Percentiles rank a stretch among this genome's conserved stretches.
phyloP scores from a whole-genome alignment of 2,888 invertebrate genomes.

The Lissonota sp. region DNA sequence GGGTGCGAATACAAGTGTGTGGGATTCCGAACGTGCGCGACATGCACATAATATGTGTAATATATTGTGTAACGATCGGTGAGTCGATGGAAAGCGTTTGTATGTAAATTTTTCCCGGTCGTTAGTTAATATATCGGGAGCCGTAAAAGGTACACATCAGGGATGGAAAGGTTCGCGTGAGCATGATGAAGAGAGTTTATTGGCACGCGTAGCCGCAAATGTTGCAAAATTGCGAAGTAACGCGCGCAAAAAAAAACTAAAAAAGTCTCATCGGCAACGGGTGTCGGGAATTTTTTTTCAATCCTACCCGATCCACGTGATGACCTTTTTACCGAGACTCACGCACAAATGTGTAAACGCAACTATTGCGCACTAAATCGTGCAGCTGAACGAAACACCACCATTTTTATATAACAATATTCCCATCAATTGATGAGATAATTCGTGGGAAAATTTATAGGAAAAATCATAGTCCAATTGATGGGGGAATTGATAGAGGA shows the following conservation, averaged over 20 bases:
- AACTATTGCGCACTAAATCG: no score
- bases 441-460: no score
- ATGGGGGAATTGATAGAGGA: no score
- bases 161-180: slow-evolving; percentile 13
- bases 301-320: slow-evolving; percentile 16
- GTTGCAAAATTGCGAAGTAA: slow-evolving; percentile 13
- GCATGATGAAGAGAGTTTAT: slow-evolving; percentile 37
- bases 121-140: slow-evolving; percentile 50
- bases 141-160: slow-evolving; percentile 14
- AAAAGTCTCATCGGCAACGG: slow-evolving; percentile 26
- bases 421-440: no score
- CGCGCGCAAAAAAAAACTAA: not conserved
- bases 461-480: no score
- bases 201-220: slow-evolving; percentile 24
- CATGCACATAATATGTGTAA: not conserved
- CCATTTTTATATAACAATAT: no score
- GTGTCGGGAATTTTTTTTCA: slow-evolving; percentile 27
- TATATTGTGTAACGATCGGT: slow-evolving; percentile 15
- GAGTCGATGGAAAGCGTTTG: slow-evolving; percentile 35
- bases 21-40: no score
- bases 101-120: slow-evolving; percentile 37
- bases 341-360: not conserved
- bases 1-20: no score
- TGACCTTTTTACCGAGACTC: slow-evolving; percentile 14
- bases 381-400: no score